Base-by-base conservation (phyloP, 2,113 vertebrate genomes). In the Oncorhynchus clarkii region DNA sequence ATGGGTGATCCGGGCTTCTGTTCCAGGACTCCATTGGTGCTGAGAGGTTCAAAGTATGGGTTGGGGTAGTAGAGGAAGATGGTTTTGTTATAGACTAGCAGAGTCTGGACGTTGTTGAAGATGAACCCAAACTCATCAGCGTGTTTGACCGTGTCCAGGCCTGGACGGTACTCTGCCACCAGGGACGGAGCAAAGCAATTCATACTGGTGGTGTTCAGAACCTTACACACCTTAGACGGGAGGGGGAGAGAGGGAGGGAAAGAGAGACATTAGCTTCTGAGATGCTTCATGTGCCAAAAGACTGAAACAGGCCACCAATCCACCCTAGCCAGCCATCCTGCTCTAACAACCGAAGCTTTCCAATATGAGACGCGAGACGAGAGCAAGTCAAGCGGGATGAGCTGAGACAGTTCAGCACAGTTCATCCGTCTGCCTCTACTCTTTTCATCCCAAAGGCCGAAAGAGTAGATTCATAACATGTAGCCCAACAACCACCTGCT, bases 11-110 rank as follows among this genome's bases (percentile, higher is more conserved):
- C 98, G 0, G 98, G 97, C 59, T 99, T 99, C 84, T 99, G 98
- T 86, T 99, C 96, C 91, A 99, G 89, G 74, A 98, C 82, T 0
- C 98, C 98, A 0, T 80, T 92, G 0, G 92, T 84, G 89, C 96
- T 99, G 71, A 99, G 95, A 0, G 96, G 94, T 22, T 99, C 98
- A 3, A 99, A 99, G 3, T 93, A 96, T 0, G 98, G 98, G 88
- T 99, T 97, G 24, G 98, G 97, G 82, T 98, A 98, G 90, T 97
- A 99, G 76, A 96, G 92, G 82, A 99, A 98, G 91, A 95, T 98
- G 85, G 98, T 99, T 92, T 96, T 97, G 1, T 99, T 99, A 91
- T 97, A 98, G 85, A 97, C 91, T 71, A 98, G 92, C 83, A 99
- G 91, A 8, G 96, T 91, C 84, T 98, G 97, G 34, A 99, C 97